Base-by-base conservation (phyloP, 2,888 invertebrate species). In the Cheilosia urbana region DNA sequence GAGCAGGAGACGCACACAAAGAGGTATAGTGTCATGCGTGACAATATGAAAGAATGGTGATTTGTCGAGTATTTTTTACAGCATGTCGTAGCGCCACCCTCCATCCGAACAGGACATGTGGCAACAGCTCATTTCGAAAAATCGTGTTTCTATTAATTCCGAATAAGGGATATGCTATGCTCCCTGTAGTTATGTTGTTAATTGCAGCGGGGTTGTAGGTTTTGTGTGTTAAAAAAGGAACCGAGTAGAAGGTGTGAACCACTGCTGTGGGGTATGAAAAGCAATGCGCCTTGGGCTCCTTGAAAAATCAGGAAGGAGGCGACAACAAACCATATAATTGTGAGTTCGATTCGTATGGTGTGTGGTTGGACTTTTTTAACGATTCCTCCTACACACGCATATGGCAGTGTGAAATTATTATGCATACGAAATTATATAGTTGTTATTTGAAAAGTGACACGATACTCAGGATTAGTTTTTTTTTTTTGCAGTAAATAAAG, bases 21-120 rank as follows among this genome's bases (percentile, higher is more conserved):
- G 57, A 66, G 55, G 78, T 72, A 85, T 72, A 85, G 80, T 87
- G 88, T 87, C 88, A 88, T 88, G 88, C 89, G 88, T 89, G 89
- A 89, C 88, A 89, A 87, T 88, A 88, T 84, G 66, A 66, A 79
- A 85, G 88, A 85, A 83, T 71, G 78, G 55, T 77, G 77, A 87
- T 62, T 72, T 87, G 85, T 85, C 71, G 87, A 60, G 65, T 65
- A 17, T 40, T 68, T 63, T 60, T 55, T 21, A 21, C 30, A 55
- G 37, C 60, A 53, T 53, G 30, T 9, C 4, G 37, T 13, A 13
- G 53, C 85, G 80, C 88, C 88, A 87, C 89, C 89, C 88, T 88
- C 87, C 19, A 40, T 34, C 11, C 2, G 40, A 37, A 37, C 37
- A 37, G 72, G 78, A 75, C 89, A 89, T 89, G 89, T 89, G 89